A percentile compares a stretch with the other conserved stretches of the same genome.
These are phyloP conservation scores for Falco columbarius DNA, from an alignment of 2,797 vertebrate genomes.

Conservation along the genomic window DNA sequence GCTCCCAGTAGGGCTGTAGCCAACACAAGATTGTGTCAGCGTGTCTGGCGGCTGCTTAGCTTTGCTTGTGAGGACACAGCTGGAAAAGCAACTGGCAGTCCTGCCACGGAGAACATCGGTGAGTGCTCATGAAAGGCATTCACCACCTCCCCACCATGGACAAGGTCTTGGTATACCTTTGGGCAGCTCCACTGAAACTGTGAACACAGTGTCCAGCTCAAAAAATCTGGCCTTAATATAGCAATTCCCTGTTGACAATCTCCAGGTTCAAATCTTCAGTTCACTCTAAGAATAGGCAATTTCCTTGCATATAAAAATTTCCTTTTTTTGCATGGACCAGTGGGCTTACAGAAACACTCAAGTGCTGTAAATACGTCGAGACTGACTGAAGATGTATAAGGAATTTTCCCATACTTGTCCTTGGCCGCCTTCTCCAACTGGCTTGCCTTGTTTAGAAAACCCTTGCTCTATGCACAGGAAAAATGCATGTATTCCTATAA, in stretches of 20 bases:
- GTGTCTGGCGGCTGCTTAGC: background rate
- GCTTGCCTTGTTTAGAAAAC: background rate
- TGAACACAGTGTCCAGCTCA: background rate
- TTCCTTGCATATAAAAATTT: background rate
- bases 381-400: background rate
- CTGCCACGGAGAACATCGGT: fast-evolving
- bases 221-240: background rate
- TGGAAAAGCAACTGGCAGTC: background rate
- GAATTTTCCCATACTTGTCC: background rate
- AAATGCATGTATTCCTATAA: background rate
- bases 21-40: fast-evolving
- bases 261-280: background rate
- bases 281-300: background rate
- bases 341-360: background rate
- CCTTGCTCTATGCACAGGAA: background rate
- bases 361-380: too few relatives aligned
- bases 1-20: background rate
- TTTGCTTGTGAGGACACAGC: background rate
- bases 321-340: background rate
- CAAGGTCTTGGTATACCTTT: background rate
- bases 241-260: background rate
- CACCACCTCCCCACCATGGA: too few relatives aligned
- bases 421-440: background rate
- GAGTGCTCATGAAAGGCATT: fast-evolving
- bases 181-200: background rate